Base-by-base conservation (phyloP, 1,140 invertebrate genomes). In the Plutomurus gul region DNA sequence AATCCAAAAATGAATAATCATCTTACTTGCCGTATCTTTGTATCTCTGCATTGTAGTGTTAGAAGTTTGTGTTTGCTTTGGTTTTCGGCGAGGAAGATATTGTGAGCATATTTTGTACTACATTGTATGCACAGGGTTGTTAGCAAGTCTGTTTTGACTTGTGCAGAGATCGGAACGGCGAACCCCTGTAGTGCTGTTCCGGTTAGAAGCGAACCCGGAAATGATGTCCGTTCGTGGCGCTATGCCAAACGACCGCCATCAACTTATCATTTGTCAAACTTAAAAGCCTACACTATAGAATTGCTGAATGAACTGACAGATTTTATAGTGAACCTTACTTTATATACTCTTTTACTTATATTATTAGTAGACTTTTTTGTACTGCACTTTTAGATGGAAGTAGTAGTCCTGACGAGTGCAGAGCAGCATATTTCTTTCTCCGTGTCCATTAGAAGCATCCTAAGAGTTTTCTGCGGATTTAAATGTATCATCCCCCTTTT, bases 191-290 rank as follows among this genome's bases (percentile, higher is more conserved):
- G 76, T 33, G 76, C 36, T 71, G 60, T 77, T 77, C 76, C 76
- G 76, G 76, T 70, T 70, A 40, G 76, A 70, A 77, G 46, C 76
- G 60, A 77, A 77, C 39, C 76, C 76, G 76, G 76, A 77, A 77
- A 77, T 72, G 65, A 70, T 78, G 40, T 72, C 77, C 65, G 77
- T 40, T 39, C 39, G 74, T 78, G 77, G 77, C 49, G 47, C 51
- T 65, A 40, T 43, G 77, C 71, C 77, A 79, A 79, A 79, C 49
- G 43, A 79, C 72, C 71, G 47, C 71, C 75, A 76, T 76, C 75
- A 76, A 76, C 75, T 76, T 79, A 74, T 74, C 71, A 79, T 73
- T 79, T 75, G 71, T 75, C 76, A 77, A 77, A 71, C 56, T 77
- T 77, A 77, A 77, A 71, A 77, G 76, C 76, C 36, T 40, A n/a